Percentiles rank a stretch among this genome's conserved stretches.
Evolutionary conservation across 2,797 vertebrate species (phyloP).

Genomic region (Rhinogobio ventralis): DNA sequence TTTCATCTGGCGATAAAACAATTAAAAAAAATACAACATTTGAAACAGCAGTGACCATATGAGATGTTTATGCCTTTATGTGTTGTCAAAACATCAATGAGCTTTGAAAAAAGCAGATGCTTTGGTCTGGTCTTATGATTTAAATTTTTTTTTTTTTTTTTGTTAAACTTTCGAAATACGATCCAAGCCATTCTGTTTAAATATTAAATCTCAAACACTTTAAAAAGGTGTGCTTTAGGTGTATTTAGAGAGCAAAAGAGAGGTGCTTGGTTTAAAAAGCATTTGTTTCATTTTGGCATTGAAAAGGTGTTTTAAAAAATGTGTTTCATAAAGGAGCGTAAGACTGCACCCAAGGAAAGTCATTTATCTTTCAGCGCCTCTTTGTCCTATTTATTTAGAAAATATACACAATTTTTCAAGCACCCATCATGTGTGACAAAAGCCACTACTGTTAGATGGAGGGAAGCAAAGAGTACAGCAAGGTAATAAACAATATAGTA

Average conservation of each 20-base stretch:
- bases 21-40: constrained; percentile 18
- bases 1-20: constrained; percentile 49
- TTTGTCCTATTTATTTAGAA: constrained; percentile 58
- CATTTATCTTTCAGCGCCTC: constrained; percentile 22
- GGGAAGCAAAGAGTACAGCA: constrained; percentile 15
- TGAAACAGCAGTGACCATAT: constrained; percentile 37
- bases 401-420: constrained; percentile 54
- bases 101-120: not conserved
- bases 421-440: constrained; percentile 57
- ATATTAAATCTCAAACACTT: constrained; percentile 40
- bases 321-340: constrained; percentile 9
- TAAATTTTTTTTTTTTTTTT: not conserved
- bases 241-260: not conserved
- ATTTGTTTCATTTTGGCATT: constrained; percentile 31
- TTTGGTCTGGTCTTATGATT: constrained; percentile 39
- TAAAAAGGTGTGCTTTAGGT: not conserved
- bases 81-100: constrained; percentile 47
- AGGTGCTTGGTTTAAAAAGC: constrained; percentile 19
- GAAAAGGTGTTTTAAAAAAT: not conserved
- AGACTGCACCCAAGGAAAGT: constrained; percentile 26
- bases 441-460: constrained; percentile 34
- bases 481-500: constrained; percentile 56
- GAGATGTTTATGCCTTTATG: constrained; percentile 25
- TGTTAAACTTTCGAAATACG: constrained; percentile 10
- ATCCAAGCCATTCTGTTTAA: constrained; percentile 45